These are phyloP conservation scores for Xenopus laevis DNA, from an alignment of 2,113 vertebrate genomes.

Conservation along the genomic window DNA sequence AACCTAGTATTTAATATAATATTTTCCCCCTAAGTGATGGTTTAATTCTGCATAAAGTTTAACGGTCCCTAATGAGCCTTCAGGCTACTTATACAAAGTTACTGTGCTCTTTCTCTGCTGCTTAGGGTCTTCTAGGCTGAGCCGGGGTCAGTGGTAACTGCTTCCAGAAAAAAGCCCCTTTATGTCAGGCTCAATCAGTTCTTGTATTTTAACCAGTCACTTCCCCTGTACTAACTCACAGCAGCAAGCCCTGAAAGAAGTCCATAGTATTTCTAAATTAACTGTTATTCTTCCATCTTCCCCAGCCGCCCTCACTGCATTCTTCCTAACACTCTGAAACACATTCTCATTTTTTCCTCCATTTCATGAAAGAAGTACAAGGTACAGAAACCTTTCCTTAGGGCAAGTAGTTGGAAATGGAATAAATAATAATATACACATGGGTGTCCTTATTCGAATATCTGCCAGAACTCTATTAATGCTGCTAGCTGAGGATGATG, in stretches of 20 bases:
- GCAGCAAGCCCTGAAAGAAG: conserved; percentile 26
- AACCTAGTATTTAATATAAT: conserved; percentile 14
- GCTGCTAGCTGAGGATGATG: no score
- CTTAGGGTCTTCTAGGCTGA: conserved; percentile 43
- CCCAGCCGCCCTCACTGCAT: not conserved
- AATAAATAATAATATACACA: no score
- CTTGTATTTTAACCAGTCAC: conserved; percentile 40
- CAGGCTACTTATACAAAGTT: conserved; percentile 9
- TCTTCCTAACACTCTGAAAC: no score
- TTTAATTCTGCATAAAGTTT: conserved; percentile 28
- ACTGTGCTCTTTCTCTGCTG: not conserved
- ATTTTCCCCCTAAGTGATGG: conserved; percentile 15
- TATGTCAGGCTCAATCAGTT: conserved; percentile 43
- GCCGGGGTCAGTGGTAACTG: conserved; percentile 44
- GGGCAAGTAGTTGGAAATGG: no score
- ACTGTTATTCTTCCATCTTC: not conserved
- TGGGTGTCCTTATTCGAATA: no score
- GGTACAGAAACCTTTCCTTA: no score
- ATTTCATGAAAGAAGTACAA: no score
- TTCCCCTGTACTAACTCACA: conserved; percentile 30
- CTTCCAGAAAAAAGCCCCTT: conserved; percentile 45
- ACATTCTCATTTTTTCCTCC: no score
- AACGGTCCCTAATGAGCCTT: conserved; percentile 22
- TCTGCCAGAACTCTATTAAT: no score
- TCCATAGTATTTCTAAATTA: conserved; percentile 24